Conservation (phyloP, 2,113 vertebrate species). For the Varanus salvator region DNA sequence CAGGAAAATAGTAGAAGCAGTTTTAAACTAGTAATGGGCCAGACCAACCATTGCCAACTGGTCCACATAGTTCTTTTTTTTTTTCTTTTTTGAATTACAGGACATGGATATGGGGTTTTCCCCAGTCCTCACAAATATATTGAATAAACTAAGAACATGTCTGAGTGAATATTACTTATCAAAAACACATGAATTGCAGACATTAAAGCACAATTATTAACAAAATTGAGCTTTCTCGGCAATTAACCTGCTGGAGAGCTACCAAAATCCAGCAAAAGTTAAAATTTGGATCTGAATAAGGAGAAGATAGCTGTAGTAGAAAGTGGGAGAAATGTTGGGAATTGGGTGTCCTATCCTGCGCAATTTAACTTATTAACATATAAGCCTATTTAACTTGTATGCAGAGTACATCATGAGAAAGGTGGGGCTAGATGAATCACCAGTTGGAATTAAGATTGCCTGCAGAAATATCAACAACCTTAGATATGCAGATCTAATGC, state of each 20-base stretch:
- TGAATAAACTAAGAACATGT: background rate
- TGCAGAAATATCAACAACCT: no score
- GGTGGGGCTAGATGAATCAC: no score
- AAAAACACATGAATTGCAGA: background rate
- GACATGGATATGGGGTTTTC: background rate
- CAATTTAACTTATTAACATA: no score
- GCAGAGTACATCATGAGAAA: no score
- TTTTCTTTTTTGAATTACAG: background rate
- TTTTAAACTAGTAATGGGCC: background rate
- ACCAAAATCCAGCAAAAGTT: background rate
- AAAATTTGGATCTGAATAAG: background rate
- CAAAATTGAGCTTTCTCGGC: background rate
- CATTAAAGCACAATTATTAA: background rate
- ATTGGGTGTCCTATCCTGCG: no score
- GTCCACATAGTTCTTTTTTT: background rate
- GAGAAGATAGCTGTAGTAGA: no score
- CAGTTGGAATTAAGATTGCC: no score
- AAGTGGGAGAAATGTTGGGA: no score
- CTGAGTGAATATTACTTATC: background rate
- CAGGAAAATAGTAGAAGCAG: background rate
- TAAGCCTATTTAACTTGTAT: no score
- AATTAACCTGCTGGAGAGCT: background rate
- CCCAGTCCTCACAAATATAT: background rate
- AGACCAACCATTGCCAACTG: background rate
- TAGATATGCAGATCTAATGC: no score